These are phyloP conservation scores for Coenobita brevimanus DNA, from an alignment of 1,140 invertebrate species.

Conservation along the genomic window DNA sequence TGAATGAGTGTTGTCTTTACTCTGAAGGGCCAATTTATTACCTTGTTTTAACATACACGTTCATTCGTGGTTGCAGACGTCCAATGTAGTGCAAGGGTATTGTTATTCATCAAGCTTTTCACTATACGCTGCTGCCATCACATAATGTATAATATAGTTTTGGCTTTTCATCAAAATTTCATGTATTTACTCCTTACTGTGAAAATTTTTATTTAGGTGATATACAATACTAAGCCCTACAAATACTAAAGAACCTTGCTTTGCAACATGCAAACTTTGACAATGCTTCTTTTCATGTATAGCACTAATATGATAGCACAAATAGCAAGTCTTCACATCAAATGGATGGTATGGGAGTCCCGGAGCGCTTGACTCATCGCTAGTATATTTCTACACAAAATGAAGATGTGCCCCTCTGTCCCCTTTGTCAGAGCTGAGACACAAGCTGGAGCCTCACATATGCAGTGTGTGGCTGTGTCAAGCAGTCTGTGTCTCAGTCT, in stretches of 20 bases:
- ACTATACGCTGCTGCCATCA: conserved; percentile 29
- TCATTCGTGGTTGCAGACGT: conserved; percentile 64
- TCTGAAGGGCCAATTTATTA: conserved; percentile 34
- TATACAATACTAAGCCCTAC: conserved; percentile 53
- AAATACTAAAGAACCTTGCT: conserved; percentile 55
- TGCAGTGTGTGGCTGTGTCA: no score
- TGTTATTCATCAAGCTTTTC: conserved; percentile 59
- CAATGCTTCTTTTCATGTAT: conserved; percentile 39
- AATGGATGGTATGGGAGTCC: conserved; percentile 8
- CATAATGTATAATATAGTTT: conserved; percentile 27
- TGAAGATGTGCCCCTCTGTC: not conserved
- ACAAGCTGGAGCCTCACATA: no score
- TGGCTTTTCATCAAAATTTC: conserved; percentile 51
- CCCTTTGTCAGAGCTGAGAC: no score
- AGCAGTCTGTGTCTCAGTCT: not conserved
- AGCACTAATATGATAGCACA: conserved; percentile 54
- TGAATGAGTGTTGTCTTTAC: not conserved
- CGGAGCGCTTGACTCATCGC: conserved; percentile 18
- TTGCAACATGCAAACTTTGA: conserved; percentile 47
- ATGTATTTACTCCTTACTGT: conserved; percentile 32
- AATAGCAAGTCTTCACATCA: conserved; percentile 16
- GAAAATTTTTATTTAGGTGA: conserved; percentile 45
- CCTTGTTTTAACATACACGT: conserved; percentile 47
- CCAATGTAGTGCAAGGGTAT: conserved; percentile 62
- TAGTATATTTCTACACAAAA: conserved; percentile 29